These are phyloP conservation scores for Eriocheir sinensis DNA, from an alignment of 1,140 invertebrate genomes.

Conservation along the genomic window DNA sequence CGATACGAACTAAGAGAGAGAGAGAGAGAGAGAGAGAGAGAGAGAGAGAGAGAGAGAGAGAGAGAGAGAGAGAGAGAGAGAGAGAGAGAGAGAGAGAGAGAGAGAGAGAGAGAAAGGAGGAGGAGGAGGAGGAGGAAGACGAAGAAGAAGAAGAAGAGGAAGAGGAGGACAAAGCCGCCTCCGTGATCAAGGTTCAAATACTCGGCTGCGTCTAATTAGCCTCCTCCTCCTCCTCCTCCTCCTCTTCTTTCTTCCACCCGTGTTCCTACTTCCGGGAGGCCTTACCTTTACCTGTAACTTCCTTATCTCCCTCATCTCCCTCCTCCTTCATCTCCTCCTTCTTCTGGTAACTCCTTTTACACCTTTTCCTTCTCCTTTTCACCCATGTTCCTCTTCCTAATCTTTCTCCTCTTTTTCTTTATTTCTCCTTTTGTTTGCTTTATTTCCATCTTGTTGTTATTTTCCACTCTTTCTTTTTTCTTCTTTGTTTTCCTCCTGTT, in stretches of 20 bases:
- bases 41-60: too few species aligned
- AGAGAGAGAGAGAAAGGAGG: not conserved
- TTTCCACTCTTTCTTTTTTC: not conserved
- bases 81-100: too few species aligned
- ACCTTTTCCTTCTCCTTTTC: too few species aligned
- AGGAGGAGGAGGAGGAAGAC: not conserved
- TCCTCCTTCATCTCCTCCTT: too few species aligned
- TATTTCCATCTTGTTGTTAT: too few species aligned
- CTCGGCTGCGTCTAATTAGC: not conserved
- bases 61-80: not conserved
- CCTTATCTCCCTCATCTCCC: too few species aligned
- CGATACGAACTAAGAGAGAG: too few species aligned
- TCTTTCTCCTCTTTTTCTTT: too few species aligned
- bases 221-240: slow-evolving; percentile 6
- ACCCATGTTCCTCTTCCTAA: too few species aligned
- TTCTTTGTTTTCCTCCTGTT: not conserved
- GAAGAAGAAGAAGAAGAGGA: not conserved
- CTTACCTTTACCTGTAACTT: not conserved
- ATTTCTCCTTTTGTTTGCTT: too few species aligned
- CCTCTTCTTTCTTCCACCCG: not conserved
- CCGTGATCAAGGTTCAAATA: slow-evolving; percentile 23
- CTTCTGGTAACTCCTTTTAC: too few species aligned
- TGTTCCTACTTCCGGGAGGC: not conserved
- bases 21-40: not conserved
- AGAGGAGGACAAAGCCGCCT: not conserved